These are phyloP conservation scores for Andrena bicolor DNA, from an alignment of 2,888 invertebrate species.

Conservation along the genomic window DNA sequence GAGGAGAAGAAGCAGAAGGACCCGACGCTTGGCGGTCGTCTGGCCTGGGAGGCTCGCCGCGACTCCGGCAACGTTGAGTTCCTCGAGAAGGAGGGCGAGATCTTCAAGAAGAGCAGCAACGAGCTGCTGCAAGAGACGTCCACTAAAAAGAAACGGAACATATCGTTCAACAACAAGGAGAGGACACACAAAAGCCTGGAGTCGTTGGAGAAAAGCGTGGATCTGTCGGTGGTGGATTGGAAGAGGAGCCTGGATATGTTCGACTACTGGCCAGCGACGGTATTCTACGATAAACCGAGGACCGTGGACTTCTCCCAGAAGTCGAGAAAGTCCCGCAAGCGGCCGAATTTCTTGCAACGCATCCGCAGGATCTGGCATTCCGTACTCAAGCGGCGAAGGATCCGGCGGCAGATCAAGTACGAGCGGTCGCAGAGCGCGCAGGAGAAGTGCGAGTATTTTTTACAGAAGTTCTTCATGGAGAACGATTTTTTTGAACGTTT, in stretches of 20 bases:
- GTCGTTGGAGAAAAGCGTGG: slow-evolving; percentile 74
- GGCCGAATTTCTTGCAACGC: slow-evolving; percentile 77
- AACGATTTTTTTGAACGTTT: slow-evolving; percentile 73
- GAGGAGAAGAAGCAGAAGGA: slow-evolving; percentile 50
- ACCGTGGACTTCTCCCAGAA: slow-evolving; percentile 76
- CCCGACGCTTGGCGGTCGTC: slow-evolving; percentile 16
- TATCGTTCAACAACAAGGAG: slow-evolving; percentile 75
- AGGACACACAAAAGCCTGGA: slow-evolving; percentile 78
- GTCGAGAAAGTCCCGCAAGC: slow-evolving; percentile 72
- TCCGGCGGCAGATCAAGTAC: slow-evolving; percentile 60
- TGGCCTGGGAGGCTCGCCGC: slow-evolving; percentile 55
- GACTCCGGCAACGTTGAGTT: slow-evolving; percentile 76
- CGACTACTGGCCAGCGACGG: slow-evolving; percentile 63
- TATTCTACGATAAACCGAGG: slow-evolving; percentile 74
- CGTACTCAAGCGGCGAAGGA: slow-evolving; percentile 75
- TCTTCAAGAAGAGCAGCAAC: slow-evolving; percentile 77
- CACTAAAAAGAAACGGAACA: slow-evolving; percentile 63
- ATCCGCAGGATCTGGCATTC: slow-evolving; percentile 80
- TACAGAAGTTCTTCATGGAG: slow-evolving; percentile 72
- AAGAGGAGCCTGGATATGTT: slow-evolving; percentile 75
- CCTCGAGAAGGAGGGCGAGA: slow-evolving; percentile 78
- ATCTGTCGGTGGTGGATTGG: slow-evolving; percentile 68
- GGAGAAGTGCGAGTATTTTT: slow-evolving; percentile 80
- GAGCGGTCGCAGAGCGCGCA: slow-evolving; percentile 71
- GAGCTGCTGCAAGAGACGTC: slow-evolving; percentile 70